Conservation (phyloP, 2,113 vertebrate genomes). For the Trinectes maculatus region DNA sequence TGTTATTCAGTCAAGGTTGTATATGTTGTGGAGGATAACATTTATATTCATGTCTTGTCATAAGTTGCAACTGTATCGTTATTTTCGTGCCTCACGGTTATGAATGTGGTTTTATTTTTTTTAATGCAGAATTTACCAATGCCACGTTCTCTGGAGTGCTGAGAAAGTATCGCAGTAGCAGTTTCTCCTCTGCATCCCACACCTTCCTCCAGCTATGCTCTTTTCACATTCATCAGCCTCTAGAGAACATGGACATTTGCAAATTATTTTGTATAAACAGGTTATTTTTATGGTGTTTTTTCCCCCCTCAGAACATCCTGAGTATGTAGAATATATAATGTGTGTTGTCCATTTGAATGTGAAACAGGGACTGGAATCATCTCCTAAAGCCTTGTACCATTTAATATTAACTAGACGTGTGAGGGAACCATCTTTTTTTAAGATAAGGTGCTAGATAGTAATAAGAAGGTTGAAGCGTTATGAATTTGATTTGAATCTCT, state of each 20-base stretch:
- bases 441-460: not conserved
- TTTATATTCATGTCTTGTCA: conserved; percentile 74
- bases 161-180: conserved; percentile 62
- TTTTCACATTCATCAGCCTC: conserved; percentile 64
- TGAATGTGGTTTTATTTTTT: conserved; percentile 62
- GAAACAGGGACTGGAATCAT: not conserved
- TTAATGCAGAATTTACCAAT: conserved; percentile 63
- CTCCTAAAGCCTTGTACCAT: not conserved
- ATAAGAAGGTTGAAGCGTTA: not conserved
- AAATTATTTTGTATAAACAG: conserved; percentile 71
- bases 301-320: conserved; percentile 37
- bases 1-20: conserved; percentile 65
- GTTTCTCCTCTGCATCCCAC: conserved; percentile 71
- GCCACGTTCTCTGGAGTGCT: conserved; percentile 68
- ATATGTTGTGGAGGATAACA: conserved; percentile 62
- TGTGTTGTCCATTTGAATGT: conserved; percentile 21
- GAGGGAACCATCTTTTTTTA: not conserved
- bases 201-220: conserved; percentile 76
- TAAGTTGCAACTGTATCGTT: conserved; percentile 60
- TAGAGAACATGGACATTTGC: conserved; percentile 69
- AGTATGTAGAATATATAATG: conserved; percentile 54
- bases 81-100: conserved; percentile 70
- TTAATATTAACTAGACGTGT: not conserved
- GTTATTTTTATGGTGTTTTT: conserved; percentile 33
- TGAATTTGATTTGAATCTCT: not conserved